These are phyloP conservation scores for Tokudaia tokunoshimensis DNA, from an alignment of 2,797 vertebrate genomes.

Conservation along the genomic window DNA sequence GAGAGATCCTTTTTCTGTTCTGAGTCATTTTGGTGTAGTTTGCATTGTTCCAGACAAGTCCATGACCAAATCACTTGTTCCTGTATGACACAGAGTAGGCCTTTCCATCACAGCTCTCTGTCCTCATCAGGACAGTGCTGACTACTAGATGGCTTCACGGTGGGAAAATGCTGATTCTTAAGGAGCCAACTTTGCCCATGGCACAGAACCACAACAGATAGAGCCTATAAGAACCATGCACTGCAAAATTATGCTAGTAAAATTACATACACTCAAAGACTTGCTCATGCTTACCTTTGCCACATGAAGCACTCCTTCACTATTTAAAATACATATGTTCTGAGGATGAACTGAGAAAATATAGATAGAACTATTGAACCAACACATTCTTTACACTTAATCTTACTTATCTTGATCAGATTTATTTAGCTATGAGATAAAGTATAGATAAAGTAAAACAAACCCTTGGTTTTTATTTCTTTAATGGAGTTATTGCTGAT, in stretches of 20 bases:
- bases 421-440: conserved; percentile 44
- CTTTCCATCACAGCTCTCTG: background rate
- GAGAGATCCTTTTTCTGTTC: background rate
- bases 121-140: background rate
- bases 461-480: conserved; percentile 40
- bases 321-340: conserved; percentile 35
- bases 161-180: background rate
- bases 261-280: background rate
- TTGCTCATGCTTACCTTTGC: background rate
- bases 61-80: background rate
- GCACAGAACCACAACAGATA: background rate
- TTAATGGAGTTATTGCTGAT: conserved; percentile 20
- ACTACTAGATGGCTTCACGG: background rate
- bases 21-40: background rate
- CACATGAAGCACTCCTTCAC: background rate
- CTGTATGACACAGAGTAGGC: background rate
- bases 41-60: background rate
- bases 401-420: conserved; percentile 19
- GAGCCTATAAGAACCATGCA: background rate
- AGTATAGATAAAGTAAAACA: too few species aligned
- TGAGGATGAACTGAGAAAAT: background rate
- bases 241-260: background rate
- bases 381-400: background rate
- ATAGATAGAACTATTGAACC: background rate
- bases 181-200: background rate